Percentiles rank a stretch among this genome's conserved stretches.
Evolutionary conservation across 2,797 vertebrate species (phyloP).

Genomic region (Neomorphus geoffroyi): DNA sequence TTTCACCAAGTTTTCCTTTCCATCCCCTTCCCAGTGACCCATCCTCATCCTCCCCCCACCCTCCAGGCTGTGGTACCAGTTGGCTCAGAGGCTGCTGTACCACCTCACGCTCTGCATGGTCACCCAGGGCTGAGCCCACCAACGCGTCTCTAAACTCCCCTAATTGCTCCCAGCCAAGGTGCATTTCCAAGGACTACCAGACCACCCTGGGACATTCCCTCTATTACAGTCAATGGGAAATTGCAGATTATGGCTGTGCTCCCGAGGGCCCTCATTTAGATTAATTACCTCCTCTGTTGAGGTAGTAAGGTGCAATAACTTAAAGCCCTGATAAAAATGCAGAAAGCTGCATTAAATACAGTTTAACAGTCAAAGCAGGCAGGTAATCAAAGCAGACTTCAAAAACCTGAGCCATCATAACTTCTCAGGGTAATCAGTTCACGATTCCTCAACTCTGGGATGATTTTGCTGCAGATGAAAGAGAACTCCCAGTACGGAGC

Average conservation of each 20-base stretch:
- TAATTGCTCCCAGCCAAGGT: neutral
- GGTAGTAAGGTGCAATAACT: neutral
- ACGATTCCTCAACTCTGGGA: neutral
- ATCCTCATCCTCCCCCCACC: neutral
- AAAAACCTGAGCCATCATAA: neutral
- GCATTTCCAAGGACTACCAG: neutral
- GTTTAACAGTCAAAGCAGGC: neutral
- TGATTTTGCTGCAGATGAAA: neutral
- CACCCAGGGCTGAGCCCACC: neutral
- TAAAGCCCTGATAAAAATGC: neutral
- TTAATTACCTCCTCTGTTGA: neutral
- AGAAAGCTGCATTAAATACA: neutral
- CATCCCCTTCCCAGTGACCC: neutral
- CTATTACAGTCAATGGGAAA: neutral
- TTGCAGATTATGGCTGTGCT: neutral
- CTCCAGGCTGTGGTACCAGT: neutral
- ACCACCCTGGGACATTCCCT: neutral
- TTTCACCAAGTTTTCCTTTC: neutral
- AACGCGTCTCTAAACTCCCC: neutral
- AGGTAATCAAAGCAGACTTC: slow-evolving; percentile 7
- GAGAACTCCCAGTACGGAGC: neutral
- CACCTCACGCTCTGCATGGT: neutral
- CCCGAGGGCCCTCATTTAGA: neutral
- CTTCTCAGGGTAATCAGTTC: neutral
- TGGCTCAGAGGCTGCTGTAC: rapidly evolving